A percentile compares a stretch with the other conserved stretches of the same genome.
These are phyloP conservation scores for Stomatorhinus walkeri DNA, from an alignment of 2,797 vertebrate genomes.

Conservation along the genomic window DNA sequence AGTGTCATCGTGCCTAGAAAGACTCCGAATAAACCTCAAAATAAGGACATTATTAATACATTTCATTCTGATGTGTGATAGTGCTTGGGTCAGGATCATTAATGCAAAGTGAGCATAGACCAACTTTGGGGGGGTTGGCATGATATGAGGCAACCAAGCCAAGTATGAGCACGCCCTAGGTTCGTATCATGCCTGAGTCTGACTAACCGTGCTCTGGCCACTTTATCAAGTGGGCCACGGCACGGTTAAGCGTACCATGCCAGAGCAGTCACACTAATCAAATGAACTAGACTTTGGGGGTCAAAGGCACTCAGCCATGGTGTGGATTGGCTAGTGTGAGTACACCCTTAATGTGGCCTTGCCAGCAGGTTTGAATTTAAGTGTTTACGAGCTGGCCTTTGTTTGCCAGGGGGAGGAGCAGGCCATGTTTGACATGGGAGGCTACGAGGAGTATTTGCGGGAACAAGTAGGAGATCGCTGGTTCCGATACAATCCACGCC, in stretches of 20 bases:
- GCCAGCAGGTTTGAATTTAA: conserved; percentile 13
- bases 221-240: not conserved
- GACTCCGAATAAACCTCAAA: not conserved
- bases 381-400: not conserved
- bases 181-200: not conserved
- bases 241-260: not conserved
- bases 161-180: not conserved
- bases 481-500: conserved; percentile 96
- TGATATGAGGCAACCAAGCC: not conserved
- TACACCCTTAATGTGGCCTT: not conserved
- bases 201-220: not conserved
- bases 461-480: conserved; percentile 95
- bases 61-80: not conserved
- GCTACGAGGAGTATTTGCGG: conserved; percentile 91
- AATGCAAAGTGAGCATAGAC: not conserved
- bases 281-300: not conserved
- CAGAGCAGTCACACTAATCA: not conserved
- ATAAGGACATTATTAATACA: not conserved
- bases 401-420: conserved; percentile 76
- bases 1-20: not conserved
- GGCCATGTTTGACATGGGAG: conserved; percentile 79
- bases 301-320: not conserved
- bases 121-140: not conserved
- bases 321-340: not conserved
- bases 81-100: not conserved